phyloP scores from a whole-genome alignment of 2,888 invertebrate genomes.

The Calameuta pallipes region DNA sequence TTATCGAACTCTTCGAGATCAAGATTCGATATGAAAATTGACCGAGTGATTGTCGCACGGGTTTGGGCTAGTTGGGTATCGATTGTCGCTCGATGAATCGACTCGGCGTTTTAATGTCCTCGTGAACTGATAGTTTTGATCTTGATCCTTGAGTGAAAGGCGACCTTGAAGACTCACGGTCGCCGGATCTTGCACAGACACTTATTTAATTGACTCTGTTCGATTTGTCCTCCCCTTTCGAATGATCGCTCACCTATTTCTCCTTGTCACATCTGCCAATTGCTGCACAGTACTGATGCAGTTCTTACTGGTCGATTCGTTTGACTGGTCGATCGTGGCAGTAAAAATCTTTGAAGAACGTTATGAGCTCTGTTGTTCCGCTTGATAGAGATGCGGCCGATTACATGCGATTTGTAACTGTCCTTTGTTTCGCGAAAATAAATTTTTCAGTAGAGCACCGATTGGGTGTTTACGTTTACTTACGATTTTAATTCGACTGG shows the following conservation, averaged over 20 bases:
- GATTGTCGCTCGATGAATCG: not conserved
- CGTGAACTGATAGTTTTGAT: conserved; percentile 2
- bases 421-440: not conserved
- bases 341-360: not conserved
- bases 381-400: not conserved
- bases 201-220: not conserved
- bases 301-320: not conserved
- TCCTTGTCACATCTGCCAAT: not conserved
- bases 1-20: not conserved
- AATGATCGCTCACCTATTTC: not conserved
- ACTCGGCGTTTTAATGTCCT: not conserved
- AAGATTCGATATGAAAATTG: not conserved
- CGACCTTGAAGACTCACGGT: conserved; percentile 11
- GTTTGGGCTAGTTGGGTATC: too few species aligned
- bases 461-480: not conserved
- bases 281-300: not conserved
- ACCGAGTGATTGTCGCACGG: not conserved
- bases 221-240: not conserved
- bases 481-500: not conserved
- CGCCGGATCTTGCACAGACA: not conserved
- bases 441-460: not conserved
- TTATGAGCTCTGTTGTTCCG: not conserved
- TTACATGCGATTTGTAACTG: not conserved
- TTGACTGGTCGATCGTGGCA: not conserved
- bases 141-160: conserved; percentile 19